Evolutionary conservation across 2,888 invertebrate genomes (phyloP).

Genomic region (Chymomyza caudatula): DNA sequence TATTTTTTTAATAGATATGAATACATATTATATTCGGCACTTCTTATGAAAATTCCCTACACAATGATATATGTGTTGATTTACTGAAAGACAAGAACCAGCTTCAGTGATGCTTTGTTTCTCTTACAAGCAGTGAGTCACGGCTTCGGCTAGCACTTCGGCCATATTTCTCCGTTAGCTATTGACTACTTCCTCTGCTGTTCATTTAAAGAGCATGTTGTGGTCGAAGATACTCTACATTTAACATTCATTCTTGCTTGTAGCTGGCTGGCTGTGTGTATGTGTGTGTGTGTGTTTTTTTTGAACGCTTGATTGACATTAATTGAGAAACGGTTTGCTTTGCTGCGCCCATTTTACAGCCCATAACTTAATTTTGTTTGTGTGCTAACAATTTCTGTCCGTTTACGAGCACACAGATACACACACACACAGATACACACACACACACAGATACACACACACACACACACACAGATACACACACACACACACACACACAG

Average conservation of each 20-base stretch:
- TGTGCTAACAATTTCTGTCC: slow-evolving; percentile 2
- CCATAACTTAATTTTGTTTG: slow-evolving; percentile 1
- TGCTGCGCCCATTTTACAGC: neutral
- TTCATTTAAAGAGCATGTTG: neutral
- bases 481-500: neutral
- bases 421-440: slow-evolving; percentile 4
- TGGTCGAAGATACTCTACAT: neutral
- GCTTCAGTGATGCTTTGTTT: too few relatives aligned
- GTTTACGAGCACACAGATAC: neutral
- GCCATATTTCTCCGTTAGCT: too few relatives aligned
- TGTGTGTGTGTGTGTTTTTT: neutral
- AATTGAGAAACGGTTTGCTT: neutral
- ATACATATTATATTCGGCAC: too few relatives aligned
- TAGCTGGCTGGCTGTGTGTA: neutral
- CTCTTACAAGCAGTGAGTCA: too few relatives aligned
- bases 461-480: neutral
- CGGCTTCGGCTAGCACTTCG: too few relatives aligned
- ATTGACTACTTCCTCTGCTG: too few relatives aligned
- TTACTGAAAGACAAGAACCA: too few relatives aligned
- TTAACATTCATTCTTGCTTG: neutral
- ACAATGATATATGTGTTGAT: too few relatives aligned
- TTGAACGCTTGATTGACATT: slow-evolving; percentile 1
- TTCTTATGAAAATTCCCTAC: too few relatives aligned
- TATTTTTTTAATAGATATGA: too few relatives aligned
- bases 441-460: neutral